Evolutionary conservation across 2,888 invertebrate species (phyloP).

Genomic region (Trimorus sp.): DNA sequence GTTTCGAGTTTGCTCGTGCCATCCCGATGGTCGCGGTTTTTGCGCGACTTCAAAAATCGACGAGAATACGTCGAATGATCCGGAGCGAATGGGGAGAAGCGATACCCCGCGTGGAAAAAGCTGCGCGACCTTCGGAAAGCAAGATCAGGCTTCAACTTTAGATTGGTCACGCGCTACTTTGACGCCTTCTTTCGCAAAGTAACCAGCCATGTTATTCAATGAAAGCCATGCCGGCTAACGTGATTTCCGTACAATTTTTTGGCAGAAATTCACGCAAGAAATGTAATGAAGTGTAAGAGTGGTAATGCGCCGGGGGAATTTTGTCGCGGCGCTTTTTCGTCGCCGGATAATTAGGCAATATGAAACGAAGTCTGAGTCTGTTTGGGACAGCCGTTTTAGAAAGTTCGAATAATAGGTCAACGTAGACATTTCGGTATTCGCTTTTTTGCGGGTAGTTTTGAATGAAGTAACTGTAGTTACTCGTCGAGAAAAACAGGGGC

Average conservation of each 20-base stretch:
- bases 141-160: slow-evolving; percentile 27
- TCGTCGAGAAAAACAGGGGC: too few species aligned
- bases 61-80: slow-evolving; percentile 31
- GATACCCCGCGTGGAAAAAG: slow-evolving; percentile 45
- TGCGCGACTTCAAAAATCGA: slow-evolving; percentile 30
- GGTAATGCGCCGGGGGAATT: neutral
- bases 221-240: slow-evolving; percentile 27
- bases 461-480: too few species aligned
- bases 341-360: slow-evolving; percentile 14
- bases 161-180: slow-evolving; percentile 53
- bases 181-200: slow-evolving; percentile 33
- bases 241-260: slow-evolving; percentile 39
- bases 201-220: slow-evolving; percentile 50
- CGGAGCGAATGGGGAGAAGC: slow-evolving; percentile 47
- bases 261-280: slow-evolving; percentile 23
- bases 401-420: too few species aligned
- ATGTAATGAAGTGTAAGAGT: slow-evolving; percentile 27
- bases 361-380: too few species aligned
- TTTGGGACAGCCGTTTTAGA: too few species aligned
- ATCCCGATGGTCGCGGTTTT: slow-evolving; percentile 27
- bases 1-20: slow-evolving; percentile 51
- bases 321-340: slow-evolving; percentile 15
- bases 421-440: too few species aligned
- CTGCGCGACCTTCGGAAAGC: slow-evolving; percentile 23
- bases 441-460: too few species aligned